Percentiles rank a stretch among this genome's conserved stretches.
These are phyloP conservation scores for Phylloscopus trochiloides DNA, from an alignment of 2,113 vertebrate genomes.

Conservation along the genomic window DNA sequence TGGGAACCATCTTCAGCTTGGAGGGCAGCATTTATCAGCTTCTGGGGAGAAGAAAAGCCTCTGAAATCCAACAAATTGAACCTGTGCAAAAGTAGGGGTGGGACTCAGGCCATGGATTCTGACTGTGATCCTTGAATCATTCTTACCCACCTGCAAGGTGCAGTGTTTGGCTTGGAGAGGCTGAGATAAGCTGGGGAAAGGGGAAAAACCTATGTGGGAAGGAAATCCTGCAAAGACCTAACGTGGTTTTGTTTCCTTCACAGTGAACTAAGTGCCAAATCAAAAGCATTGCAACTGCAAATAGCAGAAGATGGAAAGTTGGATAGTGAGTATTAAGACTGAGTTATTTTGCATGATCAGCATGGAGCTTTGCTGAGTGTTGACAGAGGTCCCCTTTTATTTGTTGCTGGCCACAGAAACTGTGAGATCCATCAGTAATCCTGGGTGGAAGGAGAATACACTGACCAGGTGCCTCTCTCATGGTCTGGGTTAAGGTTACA, in stretches of 20 bases:
- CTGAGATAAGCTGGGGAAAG: neutral
- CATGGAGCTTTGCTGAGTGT: neutral
- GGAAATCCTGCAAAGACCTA: neutral
- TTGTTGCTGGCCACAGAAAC: neutral
- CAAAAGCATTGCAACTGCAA: slow-evolving; percentile 85
- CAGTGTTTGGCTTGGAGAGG: neutral
- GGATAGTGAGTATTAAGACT: slow-evolving; percentile 78
- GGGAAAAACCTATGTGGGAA: neutral
- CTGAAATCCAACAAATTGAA: neutral
- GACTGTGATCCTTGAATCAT: neutral
- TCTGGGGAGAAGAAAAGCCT: neutral
- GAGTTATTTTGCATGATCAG: neutral
- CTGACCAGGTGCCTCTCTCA: neutral
- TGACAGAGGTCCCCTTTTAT: neutral
- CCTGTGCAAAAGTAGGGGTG: neutral
- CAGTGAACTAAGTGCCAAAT: slow-evolving; percentile 94
- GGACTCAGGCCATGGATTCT: neutral
- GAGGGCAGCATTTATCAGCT: neutral
- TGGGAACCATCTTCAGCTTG: neutral
- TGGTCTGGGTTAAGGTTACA: neutral
- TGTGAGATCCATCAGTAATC: neutral
- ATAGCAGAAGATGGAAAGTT: slow-evolving; percentile 75
- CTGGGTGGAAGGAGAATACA: neutral
- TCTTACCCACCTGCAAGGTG: neutral
- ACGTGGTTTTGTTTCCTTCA: neutral